A percentile compares a stretch with the other conserved stretches of the same genome.
These are phyloP conservation scores for Dorcus hopei DNA, from an alignment of 2,888 invertebrate species.

Conservation along the genomic window DNA sequence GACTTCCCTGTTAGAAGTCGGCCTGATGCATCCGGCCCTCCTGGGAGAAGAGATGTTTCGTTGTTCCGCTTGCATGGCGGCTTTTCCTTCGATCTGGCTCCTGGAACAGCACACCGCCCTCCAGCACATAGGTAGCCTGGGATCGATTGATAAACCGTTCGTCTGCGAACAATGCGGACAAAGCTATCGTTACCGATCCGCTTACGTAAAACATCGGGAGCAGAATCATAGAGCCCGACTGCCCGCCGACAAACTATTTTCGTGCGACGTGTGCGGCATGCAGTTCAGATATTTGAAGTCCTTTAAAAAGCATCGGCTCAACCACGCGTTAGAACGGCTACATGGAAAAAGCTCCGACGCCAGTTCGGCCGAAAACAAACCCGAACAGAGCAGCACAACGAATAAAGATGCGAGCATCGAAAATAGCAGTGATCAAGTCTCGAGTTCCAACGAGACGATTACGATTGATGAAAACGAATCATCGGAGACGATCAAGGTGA, in stretches of 20 bases:
- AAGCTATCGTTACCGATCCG: slow-evolving; percentile 81
- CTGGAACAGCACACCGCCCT: slow-evolving; percentile 81
- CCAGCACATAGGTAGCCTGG: slow-evolving; percentile 65
- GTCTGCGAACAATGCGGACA: slow-evolving; percentile 91
- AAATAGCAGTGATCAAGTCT: slow-evolving; percentile 47
- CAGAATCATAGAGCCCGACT: slow-evolving; percentile 84
- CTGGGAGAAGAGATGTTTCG: slow-evolving; percentile 46
- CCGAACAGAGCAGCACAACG: slow-evolving; percentile 19
- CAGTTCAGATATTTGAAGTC: slow-evolving; percentile 86
- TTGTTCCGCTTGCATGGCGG: slow-evolving; percentile 81
- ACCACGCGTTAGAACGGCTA: slow-evolving; percentile 79
- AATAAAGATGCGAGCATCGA: slow-evolving; percentile 27
- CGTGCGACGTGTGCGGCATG: slow-evolving; percentile 90
- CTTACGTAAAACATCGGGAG: slow-evolving; percentile 80
- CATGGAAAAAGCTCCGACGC: slow-evolving; percentile 60
- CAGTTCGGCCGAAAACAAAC: slow-evolving; percentile 24
- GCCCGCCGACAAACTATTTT: slow-evolving; percentile 86
- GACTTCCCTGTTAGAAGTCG: slow-evolving; percentile 55
- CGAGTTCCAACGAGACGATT: slow-evolving; percentile 48
- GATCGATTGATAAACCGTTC: slow-evolving; percentile 77
- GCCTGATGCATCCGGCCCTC: slow-evolving; percentile 52
- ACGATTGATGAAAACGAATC: slow-evolving; percentile 38
- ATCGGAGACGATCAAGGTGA: slow-evolving; percentile 25
- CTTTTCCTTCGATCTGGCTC: slow-evolving; percentile 84
- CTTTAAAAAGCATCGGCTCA: slow-evolving; percentile 84